Evolutionary conservation across 2,113 vertebrate species (phyloP).

Genomic region (Chloropsis hardwickii): DNA sequence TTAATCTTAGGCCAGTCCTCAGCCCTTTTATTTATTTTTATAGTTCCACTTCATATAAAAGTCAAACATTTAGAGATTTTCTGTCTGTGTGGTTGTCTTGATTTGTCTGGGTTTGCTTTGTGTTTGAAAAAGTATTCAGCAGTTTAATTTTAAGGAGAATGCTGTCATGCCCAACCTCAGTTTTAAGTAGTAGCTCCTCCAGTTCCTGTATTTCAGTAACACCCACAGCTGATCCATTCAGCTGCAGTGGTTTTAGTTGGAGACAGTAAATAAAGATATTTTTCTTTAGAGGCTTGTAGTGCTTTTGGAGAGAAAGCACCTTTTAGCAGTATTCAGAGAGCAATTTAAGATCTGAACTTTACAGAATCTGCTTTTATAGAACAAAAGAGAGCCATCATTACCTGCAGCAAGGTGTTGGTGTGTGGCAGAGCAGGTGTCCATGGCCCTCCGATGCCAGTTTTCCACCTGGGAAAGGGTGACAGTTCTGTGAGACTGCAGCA

Average conservation of each 20-base stretch:
- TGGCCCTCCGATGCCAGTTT: conserved; percentile 81
- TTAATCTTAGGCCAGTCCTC: background rate
- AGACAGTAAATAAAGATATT: background rate
- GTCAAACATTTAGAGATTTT: conserved; percentile 63
- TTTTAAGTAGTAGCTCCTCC: background rate
- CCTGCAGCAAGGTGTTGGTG: conserved; percentile 86
- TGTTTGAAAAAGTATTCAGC: conserved; percentile 62
- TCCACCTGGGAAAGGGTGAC: conserved; percentile 76
- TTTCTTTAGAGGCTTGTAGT: background rate
- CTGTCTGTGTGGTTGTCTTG: background rate
- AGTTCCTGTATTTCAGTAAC: background rate
- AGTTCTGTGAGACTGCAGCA: background rate
- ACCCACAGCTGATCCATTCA: background rate
- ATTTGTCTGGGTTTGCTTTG: background rate
- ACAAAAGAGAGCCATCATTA: conserved; percentile 11
- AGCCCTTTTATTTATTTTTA: background rate
- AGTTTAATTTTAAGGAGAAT: background rate
- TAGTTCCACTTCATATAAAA: conserved; percentile 64
- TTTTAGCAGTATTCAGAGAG: background rate
- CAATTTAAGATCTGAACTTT: background rate
- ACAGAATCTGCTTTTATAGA: background rate
- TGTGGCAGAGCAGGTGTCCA: conserved; percentile 84
- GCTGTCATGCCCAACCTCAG: background rate
- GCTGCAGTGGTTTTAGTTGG: background rate
- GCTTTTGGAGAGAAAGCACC: background rate